phyloP scores from a whole-genome alignment of 2,797 vertebrate species.

The Gastrophryne carolinensis region DNA sequence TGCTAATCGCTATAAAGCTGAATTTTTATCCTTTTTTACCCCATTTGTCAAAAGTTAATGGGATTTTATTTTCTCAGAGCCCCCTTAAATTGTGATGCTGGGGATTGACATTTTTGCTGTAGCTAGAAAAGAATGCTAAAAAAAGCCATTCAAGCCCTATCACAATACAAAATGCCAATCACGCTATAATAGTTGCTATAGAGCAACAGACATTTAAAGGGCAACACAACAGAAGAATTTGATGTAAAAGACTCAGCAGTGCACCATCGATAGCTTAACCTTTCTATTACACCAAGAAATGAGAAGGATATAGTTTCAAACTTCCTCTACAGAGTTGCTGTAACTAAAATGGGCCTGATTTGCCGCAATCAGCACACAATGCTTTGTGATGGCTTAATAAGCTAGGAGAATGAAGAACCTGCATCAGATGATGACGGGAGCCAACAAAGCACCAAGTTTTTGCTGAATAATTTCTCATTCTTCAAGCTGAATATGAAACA shows the following conservation, averaged over 20 bases:
- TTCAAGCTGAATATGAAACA: background rate
- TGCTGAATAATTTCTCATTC: slow-evolving; percentile 10
- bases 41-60: too few species aligned
- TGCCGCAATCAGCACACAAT: slow-evolving; percentile 45
- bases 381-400: slow-evolving; percentile 42
- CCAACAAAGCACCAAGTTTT: background rate
- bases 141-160: background rate
- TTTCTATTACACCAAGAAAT: background rate
- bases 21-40: too few species aligned
- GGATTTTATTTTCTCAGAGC: too few species aligned
- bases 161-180: background rate
- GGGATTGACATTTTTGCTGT: background rate
- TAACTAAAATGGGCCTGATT: slow-evolving; percentile 37
- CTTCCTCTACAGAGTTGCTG: background rate
- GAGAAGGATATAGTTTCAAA: background rate
- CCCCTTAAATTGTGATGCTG: background rate
- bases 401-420: background rate
- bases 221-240: background rate
- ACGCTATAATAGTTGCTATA: background rate
- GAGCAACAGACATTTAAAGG: background rate
- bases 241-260: slow-evolving; percentile 17
- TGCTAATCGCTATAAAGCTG: too few species aligned
- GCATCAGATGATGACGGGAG: slow-evolving; percentile 13
- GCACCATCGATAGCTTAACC: background rate
- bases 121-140: background rate